Conservation (phyloP, 2,797 vertebrate genomes). For the Acanthiza pusilla region DNA sequence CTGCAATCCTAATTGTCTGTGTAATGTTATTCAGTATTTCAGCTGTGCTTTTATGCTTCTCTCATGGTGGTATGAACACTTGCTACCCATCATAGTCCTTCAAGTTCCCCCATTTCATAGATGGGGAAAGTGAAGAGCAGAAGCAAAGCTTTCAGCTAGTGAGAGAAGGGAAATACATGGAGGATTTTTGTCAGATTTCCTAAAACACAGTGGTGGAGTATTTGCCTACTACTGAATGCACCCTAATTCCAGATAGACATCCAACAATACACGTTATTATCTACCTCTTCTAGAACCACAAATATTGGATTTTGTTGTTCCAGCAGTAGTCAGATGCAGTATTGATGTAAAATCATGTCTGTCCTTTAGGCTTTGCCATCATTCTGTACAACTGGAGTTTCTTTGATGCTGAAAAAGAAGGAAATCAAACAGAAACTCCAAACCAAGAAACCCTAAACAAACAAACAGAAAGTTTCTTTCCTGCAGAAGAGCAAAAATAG, state of each 20-base stretch:
- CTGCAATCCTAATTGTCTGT: neutral
- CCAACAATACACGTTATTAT: neutral
- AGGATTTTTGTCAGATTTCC: neutral
- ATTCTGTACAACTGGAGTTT: slow-evolving; percentile 24
- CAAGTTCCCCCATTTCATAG: neutral
- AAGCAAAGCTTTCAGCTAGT: neutral
- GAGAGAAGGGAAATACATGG: neutral
- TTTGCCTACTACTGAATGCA: neutral
- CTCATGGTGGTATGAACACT: neutral
- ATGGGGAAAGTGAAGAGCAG: neutral
- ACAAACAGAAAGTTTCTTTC: slow-evolving; percentile 45
- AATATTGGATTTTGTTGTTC: neutral
- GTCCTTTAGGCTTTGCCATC: neutral
- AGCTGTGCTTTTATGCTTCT: neutral
- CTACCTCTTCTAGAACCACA: neutral
- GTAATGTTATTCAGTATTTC: neutral
- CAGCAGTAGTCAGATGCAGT: neutral
- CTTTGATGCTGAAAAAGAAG: slow-evolving; percentile 30
- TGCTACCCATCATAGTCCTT: neutral
- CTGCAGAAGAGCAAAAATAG: slow-evolving; percentile 53
- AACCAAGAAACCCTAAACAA: neutral
- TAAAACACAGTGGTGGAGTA: neutral
- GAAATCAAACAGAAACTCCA: slow-evolving; percentile 28
- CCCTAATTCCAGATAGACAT: neutral
- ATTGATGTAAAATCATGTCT: neutral